These are phyloP conservation scores for Orbicella faveolata DNA, from an alignment of 64 coral and sea anemone species.

Conservation along the genomic window DNA sequence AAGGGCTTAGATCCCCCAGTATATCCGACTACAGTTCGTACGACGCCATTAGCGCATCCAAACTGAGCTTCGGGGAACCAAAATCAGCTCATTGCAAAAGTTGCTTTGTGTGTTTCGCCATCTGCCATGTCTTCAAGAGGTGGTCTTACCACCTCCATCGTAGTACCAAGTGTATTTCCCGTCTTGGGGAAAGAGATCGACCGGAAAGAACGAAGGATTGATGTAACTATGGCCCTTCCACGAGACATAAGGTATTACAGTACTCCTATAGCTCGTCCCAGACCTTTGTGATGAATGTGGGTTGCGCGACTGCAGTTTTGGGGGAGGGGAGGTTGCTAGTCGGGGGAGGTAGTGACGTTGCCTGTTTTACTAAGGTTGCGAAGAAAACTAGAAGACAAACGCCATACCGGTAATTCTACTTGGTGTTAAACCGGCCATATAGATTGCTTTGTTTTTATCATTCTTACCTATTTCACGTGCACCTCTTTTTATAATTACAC, in stretches of 20 bases:
- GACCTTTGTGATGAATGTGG: not conserved
- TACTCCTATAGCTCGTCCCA: not conserved
- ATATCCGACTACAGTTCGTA: slow-evolving; percentile 90
- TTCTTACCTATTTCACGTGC: too few relatives aligned
- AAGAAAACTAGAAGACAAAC: too few relatives aligned
- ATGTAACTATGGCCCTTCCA: not conserved
- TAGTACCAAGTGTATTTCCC: slow-evolving; percentile 43
- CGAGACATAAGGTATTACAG: not conserved
- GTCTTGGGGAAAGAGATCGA: slow-evolving; percentile 34
- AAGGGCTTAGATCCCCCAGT: slow-evolving; percentile 84
- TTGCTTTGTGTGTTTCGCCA: slow-evolving; percentile 68
- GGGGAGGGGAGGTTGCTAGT: too few relatives aligned
- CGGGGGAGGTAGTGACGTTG: too few relatives aligned
- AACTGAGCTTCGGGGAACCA: slow-evolving; percentile 99
- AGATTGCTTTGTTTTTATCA: not conserved
- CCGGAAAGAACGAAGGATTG: slow-evolving; percentile 34
- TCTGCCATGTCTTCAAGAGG: slow-evolving; percentile 45
- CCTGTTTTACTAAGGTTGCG: too few relatives aligned
- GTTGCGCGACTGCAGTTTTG: not conserved
- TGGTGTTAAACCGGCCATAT: not conserved
- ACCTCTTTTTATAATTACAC: too few relatives aligned
- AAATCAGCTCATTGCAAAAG: slow-evolving; percentile 99
- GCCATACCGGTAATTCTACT: not conserved
- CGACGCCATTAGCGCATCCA: slow-evolving; percentile 84
- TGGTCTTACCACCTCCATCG: slow-evolving; percentile 18